phyloP scores from a whole-genome alignment of 1,140 invertebrate genomes.

The Eriosoma lanigerum region DNA sequence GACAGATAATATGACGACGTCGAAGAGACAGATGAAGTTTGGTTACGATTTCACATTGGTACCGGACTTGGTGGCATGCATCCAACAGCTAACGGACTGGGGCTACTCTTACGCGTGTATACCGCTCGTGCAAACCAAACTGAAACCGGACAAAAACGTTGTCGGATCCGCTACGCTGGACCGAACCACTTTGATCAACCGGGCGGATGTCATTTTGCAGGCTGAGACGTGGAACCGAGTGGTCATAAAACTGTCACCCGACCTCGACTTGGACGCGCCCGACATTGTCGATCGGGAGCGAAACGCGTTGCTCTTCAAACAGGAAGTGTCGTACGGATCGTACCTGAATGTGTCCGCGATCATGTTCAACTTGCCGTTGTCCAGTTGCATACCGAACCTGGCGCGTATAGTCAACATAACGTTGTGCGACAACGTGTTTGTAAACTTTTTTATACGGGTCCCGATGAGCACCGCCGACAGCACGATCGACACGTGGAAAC shows the following conservation, averaged over 20 bases:
- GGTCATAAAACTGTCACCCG: conserved; percentile 53
- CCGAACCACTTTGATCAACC: background rate
- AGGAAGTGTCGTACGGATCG: conserved; percentile 79
- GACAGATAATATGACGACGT: background rate
- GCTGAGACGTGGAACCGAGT: conserved; percentile 47
- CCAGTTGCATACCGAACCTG: conserved; percentile 23
- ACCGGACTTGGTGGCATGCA: conserved; percentile 22
- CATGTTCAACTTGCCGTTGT: conserved; percentile 66
- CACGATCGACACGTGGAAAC: conserved; percentile 5
- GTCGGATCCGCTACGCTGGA: background rate
- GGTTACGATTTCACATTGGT: conserved; percentile 25
- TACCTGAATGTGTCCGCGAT: conserved; percentile 80
- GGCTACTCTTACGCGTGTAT: conserved; percentile 35
- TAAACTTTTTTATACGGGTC: conserved; percentile 38
- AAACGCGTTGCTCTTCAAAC: conserved; percentile 72
- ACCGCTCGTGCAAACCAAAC: background rate
- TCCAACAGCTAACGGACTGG: conserved; percentile 15
- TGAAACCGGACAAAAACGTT: background rate
- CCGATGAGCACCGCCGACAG: background rate
- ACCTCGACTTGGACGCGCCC: conserved; percentile 62
- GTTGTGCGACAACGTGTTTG: background rate
- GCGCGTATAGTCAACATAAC: conserved; percentile 54
- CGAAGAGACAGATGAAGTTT: conserved; percentile 29
- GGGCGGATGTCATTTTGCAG: conserved; percentile 22
- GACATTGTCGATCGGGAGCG: conserved; percentile 65